Conservation (phyloP, 2,888 invertebrate genomes). For the Polydrusus pterygomalis region DNA sequence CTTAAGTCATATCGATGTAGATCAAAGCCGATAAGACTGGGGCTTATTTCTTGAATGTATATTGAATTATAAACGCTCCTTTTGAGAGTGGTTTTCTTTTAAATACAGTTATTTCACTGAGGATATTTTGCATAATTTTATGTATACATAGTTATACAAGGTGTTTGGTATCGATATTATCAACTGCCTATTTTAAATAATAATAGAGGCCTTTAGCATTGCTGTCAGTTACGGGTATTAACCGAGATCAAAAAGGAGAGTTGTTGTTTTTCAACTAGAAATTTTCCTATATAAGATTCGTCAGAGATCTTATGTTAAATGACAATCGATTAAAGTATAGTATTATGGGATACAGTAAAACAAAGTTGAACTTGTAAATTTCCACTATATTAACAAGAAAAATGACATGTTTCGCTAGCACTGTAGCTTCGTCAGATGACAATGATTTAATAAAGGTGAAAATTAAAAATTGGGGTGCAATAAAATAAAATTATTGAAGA, state of each 20-base stretch:
- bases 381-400: no score
- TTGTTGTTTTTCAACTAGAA: background rate
- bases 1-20: conserved; percentile 20
- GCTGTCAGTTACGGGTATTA: conserved; percentile 1
- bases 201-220: background rate
- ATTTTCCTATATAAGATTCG: background rate
- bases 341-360: no score
- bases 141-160: background rate
- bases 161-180: conserved; percentile 18
- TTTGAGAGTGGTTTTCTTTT: background rate
- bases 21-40: conserved; percentile 20
- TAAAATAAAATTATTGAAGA: no score
- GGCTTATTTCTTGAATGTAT: conserved; percentile 7
- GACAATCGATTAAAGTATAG: no score
- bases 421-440: no score
- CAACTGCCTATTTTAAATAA: conserved; percentile 1
- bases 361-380: no score
- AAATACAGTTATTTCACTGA: conserved; percentile 3
- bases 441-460: no score
- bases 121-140: conserved; percentile 27
- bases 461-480: no score
- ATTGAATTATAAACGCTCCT: conserved; percentile 24
- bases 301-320: background rate
- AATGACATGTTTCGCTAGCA: no score
- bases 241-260: background rate